Percentiles rank a stretch among this genome's conserved stretches.
Conservation (phyloP, 2,113 vertebrate genomes). For the Anarrhichthys ocellatus region DNA sequence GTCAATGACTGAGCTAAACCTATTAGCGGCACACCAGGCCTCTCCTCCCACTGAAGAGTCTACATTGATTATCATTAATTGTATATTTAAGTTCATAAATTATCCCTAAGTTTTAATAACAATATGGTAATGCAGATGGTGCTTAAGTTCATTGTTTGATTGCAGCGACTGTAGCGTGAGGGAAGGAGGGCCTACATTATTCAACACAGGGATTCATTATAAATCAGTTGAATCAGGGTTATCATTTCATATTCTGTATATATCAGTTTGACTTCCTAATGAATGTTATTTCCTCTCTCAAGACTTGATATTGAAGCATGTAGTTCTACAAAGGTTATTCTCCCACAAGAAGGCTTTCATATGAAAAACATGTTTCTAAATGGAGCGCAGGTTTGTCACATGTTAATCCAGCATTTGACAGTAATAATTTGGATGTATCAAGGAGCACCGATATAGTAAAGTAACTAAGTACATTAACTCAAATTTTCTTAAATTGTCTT, state of each 20-base stretch:
- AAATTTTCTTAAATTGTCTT: too few relatives aligned
- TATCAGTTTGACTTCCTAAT: constrained; percentile 57
- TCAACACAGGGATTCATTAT: constrained; percentile 70
- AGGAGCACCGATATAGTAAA: not conserved
- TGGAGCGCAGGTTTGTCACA: not conserved
- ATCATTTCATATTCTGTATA: constrained; percentile 64
- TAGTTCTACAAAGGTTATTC: constrained; percentile 48
- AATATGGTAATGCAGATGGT: constrained; percentile 62
- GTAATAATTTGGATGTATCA: not conserved
- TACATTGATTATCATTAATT: constrained; percentile 69
- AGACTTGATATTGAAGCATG: constrained; percentile 34
- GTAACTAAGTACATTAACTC: not conserved
- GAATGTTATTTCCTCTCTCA: constrained; percentile 49
- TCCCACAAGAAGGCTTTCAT: constrained; percentile 20
- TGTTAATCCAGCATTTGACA: not conserved
- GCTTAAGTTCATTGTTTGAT: constrained; percentile 61
- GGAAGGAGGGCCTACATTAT: constrained; percentile 65
- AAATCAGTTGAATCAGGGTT: constrained; percentile 57
- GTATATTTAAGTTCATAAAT: constrained; percentile 67
- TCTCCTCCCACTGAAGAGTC: constrained; percentile 18
- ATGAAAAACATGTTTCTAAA: constrained; percentile 19
- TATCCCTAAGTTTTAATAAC: constrained; percentile 62
- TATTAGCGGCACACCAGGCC: constrained; percentile 48
- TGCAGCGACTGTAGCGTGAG: constrained; percentile 27
- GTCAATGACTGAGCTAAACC: constrained; percentile 52